Conservation (phyloP, 1,140 invertebrate species). For the Panulirus ornatus region DNA sequence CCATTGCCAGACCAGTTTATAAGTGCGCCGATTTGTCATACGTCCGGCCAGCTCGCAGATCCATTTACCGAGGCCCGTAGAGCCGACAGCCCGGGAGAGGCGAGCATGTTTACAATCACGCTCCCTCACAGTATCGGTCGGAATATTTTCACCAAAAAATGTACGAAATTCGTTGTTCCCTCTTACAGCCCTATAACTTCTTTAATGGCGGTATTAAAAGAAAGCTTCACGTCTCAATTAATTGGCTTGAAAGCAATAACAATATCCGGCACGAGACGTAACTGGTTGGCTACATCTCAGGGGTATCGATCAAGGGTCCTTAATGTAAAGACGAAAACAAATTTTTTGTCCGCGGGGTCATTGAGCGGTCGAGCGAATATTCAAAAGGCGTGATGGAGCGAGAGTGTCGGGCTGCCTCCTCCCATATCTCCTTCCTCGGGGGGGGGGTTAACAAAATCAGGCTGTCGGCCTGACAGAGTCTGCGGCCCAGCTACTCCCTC, state of each 20-base stretch:
- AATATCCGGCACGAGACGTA: no score
- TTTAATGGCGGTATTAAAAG: background rate
- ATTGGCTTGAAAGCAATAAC: no score
- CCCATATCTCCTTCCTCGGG: background rate
- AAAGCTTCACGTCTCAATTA: no score
- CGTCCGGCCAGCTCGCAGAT: slow-evolving; percentile 48
- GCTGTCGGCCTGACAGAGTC: no score
- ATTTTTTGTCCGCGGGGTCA: slow-evolving; percentile 37
- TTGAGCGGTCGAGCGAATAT: slow-evolving; percentile 10
- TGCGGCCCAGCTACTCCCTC: no score
- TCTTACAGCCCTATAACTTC: slow-evolving; percentile 17
- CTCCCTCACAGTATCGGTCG: slow-evolving; percentile 23
- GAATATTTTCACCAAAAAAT: slow-evolving; percentile 21
- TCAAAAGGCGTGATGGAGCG: slow-evolving; percentile 21
- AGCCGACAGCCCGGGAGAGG: background rate
- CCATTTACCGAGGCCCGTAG: slow-evolving; percentile 42
- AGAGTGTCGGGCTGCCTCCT: background rate
- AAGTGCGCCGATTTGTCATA: slow-evolving; percentile 61
- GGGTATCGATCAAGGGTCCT: background rate
- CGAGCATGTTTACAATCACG: slow-evolving; percentile 50
- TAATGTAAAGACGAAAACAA: slow-evolving; percentile 48
- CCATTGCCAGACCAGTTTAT: slow-evolving; percentile 51
- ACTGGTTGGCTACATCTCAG: no score
- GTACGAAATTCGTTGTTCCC: slow-evolving; percentile 19
- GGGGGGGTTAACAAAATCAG: no score